Conservation (phyloP, 2,113 vertebrate species). For the Cyphomyrus plagiostoma region DNA sequence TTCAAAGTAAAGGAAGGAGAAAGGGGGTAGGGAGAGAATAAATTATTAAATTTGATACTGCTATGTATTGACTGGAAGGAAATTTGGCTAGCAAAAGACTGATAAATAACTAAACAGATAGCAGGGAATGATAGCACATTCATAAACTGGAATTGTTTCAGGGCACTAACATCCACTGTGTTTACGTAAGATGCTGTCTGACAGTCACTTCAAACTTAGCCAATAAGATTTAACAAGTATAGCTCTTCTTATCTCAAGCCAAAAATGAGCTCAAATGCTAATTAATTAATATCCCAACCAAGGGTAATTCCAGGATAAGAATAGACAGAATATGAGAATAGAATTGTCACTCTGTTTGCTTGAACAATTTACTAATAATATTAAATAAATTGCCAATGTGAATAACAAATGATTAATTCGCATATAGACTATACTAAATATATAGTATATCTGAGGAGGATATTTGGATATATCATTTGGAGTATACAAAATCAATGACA, state of each 20-base stretch:
- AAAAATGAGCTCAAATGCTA: slow-evolving; percentile 1
- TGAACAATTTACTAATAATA: neutral
- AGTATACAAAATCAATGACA: neutral
- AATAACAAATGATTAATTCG: neutral
- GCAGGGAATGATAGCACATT: neutral
- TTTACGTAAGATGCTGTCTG: neutral
- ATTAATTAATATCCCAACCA: slow-evolving; percentile 9
- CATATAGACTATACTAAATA: neutral
- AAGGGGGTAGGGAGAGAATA: neutral
- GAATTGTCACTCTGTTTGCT: neutral
- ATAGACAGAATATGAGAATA: neutral
- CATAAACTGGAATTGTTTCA: neutral
- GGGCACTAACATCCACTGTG: neutral
- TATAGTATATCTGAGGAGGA: neutral
- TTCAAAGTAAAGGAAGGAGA: slow-evolving; percentile 1
- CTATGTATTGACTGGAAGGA: slow-evolving; percentile 4
- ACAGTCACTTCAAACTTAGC: neutral
- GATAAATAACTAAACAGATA: neutral
- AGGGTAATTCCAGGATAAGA: neutral
- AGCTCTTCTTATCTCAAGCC: neutral
- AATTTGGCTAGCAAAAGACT: neutral
- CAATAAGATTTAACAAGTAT: slow-evolving; percentile 10
- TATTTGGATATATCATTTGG: neutral
- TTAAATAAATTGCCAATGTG: neutral
- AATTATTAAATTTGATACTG: neutral